Evolutionary conservation across 2,797 vertebrate genomes (phyloP).

Genomic region (Trachops cirrhosus): DNA sequence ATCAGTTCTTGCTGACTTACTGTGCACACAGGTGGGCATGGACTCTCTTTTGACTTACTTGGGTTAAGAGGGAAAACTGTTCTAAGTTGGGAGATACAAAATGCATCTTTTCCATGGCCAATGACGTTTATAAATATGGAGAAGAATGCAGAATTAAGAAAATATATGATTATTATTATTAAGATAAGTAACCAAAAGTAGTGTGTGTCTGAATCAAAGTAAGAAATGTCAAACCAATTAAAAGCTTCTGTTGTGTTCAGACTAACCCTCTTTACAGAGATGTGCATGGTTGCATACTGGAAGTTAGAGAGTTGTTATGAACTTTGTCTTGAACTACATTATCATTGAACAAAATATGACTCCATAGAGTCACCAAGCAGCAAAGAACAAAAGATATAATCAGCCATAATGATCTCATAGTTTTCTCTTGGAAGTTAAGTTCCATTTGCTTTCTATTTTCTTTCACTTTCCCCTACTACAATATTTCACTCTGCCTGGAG

Average conservation of each 20-base stretch:
- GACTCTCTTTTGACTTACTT: no score
- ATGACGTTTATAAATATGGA: not conserved
- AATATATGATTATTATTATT: not conserved
- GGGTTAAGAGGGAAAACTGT: not conserved
- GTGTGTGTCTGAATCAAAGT: not conserved
- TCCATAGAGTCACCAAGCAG: not conserved
- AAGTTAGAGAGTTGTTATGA: not conserved
- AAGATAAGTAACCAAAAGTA: not conserved
- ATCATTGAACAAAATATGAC: not conserved
- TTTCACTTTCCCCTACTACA: not conserved
- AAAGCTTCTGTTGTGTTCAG: not conserved
- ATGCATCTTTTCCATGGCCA: not conserved
- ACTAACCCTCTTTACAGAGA: not conserved
- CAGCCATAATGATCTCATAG: not conserved
- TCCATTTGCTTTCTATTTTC: not conserved
- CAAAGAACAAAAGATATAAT: not conserved
- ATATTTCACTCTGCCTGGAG: not conserved
- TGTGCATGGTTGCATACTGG: not conserved
- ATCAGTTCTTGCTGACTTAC: not conserved
- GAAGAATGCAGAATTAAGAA: not conserved
- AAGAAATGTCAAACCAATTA: not conserved
- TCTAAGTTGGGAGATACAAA: not conserved
- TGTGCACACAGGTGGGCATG: not conserved
- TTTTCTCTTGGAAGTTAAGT: conserved; percentile 36
- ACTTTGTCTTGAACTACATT: not conserved